Conservation (phyloP, 2,113 vertebrate species). For the Pygoscelis adeliae region DNA sequence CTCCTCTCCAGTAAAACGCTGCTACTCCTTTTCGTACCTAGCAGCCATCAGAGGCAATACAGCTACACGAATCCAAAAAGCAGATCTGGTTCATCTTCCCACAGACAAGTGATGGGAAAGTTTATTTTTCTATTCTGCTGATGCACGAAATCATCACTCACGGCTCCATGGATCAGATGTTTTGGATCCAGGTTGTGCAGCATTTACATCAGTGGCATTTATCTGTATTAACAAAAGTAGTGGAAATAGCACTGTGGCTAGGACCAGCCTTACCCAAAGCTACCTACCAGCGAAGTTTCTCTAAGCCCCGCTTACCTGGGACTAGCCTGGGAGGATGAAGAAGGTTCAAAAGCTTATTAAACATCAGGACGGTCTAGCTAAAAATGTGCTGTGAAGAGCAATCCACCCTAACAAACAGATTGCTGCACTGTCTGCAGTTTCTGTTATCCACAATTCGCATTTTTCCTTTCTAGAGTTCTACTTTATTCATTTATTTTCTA, state of each 20-base stretch:
- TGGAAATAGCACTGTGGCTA: background rate
- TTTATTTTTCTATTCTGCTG: background rate
- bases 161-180: rapidly evolving
- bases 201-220: background rate
- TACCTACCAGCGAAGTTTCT: background rate
- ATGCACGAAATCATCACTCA: background rate
- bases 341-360: background rate
- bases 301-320: background rate
- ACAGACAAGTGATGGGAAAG: background rate
- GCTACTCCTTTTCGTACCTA: background rate
- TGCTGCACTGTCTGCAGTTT: background rate
- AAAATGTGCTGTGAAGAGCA: background rate
- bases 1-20: background rate
- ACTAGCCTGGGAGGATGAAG: background rate
- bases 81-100: background rate
- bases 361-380: background rate
- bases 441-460: background rate
- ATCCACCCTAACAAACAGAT: no score
- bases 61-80: background rate
- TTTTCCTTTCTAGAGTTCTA: background rate
- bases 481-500: constrained; percentile 45
- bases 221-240: background rate
- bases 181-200: background rate
- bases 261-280: background rate
- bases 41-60: background rate